Evolutionary conservation across 2,888 invertebrate species (phyloP).

Genomic region (Seira ritae): DNA sequence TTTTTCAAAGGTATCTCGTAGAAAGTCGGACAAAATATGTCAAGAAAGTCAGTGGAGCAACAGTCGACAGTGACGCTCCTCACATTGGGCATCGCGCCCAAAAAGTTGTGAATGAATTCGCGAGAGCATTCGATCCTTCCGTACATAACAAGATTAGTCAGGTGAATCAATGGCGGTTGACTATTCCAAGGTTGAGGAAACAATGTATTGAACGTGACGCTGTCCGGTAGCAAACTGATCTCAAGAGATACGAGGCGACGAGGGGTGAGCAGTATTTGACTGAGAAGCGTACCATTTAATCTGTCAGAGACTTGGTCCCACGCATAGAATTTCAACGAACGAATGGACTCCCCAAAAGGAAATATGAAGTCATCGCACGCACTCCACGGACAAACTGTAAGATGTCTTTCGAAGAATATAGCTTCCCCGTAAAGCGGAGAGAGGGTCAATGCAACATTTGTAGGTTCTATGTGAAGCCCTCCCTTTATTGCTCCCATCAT

Average conservation of each 20-base stretch:
- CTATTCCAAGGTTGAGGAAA: slow-evolving; percentile 51
- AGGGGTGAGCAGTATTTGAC: slow-evolving; percentile 41
- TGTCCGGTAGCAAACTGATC: slow-evolving; percentile 41
- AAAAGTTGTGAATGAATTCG: slow-evolving; percentile 50
- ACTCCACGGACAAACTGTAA: slow-evolving; percentile 45
- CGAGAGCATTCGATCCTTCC: slow-evolving; percentile 37
- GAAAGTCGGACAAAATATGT: slow-evolving; percentile 32
- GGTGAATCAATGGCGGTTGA: slow-evolving; percentile 28
- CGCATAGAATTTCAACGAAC: slow-evolving; percentile 52
- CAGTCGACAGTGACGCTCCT: slow-evolving; percentile 40
- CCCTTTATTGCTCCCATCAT: slow-evolving; percentile 27
- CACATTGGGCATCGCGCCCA: slow-evolving; percentile 57
- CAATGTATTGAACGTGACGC: slow-evolving; percentile 24
- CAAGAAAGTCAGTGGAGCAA: slow-evolving; percentile 33
- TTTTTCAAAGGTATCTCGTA: background rate
- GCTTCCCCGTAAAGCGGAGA: slow-evolving; percentile 39
- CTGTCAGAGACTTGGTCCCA: slow-evolving; percentile 46
- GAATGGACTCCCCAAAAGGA: slow-evolving; percentile 41
- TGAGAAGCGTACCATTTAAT: slow-evolving; percentile 37
- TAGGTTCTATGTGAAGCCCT: slow-evolving; percentile 27
- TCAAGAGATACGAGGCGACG: slow-evolving; percentile 20
- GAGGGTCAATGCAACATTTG: slow-evolving; percentile 52
- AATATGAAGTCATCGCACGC: slow-evolving; percentile 56
- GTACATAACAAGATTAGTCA: slow-evolving; percentile 43
- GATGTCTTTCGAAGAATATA: slow-evolving; percentile 28